Conservation (phyloP, 2,113 vertebrate genomes). For the Azemiops feae region DNA sequence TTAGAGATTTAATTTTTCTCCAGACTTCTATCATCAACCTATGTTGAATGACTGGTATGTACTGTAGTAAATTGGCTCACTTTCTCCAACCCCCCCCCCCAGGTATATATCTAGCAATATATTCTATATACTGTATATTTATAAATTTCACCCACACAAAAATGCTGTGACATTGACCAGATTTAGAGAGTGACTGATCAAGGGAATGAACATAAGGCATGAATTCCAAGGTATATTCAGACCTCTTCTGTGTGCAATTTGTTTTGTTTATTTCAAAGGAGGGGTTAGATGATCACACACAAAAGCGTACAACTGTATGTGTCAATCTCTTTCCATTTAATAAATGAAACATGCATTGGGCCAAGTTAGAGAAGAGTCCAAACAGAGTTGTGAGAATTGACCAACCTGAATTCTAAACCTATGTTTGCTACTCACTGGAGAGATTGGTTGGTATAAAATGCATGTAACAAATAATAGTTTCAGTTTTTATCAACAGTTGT, state of each 20-base stretch:
- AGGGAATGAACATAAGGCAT: not conserved
- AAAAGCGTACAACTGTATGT: no score
- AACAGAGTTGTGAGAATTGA: not conserved
- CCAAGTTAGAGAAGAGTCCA: not conserved
- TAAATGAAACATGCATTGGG: not conserved
- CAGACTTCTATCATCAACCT: constrained; percentile 9
- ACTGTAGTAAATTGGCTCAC: not conserved
- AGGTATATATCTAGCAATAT: not conserved
- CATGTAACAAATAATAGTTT: not conserved
- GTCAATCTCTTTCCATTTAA: not conserved
- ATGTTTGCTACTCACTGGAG: not conserved
- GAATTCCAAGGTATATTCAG: not conserved
- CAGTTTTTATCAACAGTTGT: not conserved
- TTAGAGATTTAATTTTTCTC: constrained; percentile 4
- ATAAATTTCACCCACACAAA: not conserved
- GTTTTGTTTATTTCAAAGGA: not conserved
- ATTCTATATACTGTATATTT: no score
- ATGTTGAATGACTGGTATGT: constrained; percentile 8
- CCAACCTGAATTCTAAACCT: not conserved
- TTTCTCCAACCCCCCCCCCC: not conserved
- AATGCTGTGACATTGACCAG: not conserved
- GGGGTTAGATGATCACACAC: not conserved
- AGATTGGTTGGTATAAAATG: not conserved
- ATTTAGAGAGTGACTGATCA: not conserved
- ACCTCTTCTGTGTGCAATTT: not conserved